Conservation (phyloP, 2,888 invertebrate species). For the Dendrolimus houi region DNA sequence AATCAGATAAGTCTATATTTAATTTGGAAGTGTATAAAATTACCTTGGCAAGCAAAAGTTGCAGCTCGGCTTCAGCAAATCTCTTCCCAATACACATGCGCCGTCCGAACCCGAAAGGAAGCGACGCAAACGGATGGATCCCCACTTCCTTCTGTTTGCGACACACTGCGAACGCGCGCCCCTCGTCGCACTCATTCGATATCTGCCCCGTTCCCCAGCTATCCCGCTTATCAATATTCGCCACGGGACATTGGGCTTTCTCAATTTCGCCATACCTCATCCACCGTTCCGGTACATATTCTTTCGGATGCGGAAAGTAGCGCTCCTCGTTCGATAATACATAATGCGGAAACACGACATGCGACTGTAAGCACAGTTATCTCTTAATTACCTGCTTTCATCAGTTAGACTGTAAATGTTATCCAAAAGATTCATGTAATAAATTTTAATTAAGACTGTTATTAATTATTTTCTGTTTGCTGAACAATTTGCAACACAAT, state of each 20-base stretch:
- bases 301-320: slow-evolving; percentile 82
- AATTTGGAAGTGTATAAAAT: neutral
- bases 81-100: slow-evolving; percentile 87
- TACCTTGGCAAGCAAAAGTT: slow-evolving; percentile 84
- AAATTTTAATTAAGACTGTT: too few species aligned
- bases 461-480: too few species aligned
- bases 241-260: slow-evolving; percentile 13
- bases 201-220: neutral
- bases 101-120: slow-evolving; percentile 86
- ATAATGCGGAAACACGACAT: slow-evolving; percentile 87
- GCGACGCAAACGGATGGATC: slow-evolving; percentile 84
- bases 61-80: slow-evolving; percentile 88
- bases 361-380: slow-evolving; percentile 74
- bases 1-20: too few species aligned
- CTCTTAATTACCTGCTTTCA: too few species aligned
- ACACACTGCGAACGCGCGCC: slow-evolving; percentile 25
- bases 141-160: slow-evolving; percentile 70
- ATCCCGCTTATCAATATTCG: slow-evolving; percentile 1
- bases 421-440: too few species aligned
- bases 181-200: slow-evolving; percentile 1
- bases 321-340: slow-evolving; percentile 83
- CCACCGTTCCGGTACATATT: slow-evolving; percentile 88
- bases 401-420: too few species aligned
- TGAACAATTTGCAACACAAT: neutral
- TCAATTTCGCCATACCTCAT: slow-evolving; percentile 66